Evolutionary conservation across 2,888 invertebrate species (phyloP).

Genomic region (Ernsta delagoae): DNA sequence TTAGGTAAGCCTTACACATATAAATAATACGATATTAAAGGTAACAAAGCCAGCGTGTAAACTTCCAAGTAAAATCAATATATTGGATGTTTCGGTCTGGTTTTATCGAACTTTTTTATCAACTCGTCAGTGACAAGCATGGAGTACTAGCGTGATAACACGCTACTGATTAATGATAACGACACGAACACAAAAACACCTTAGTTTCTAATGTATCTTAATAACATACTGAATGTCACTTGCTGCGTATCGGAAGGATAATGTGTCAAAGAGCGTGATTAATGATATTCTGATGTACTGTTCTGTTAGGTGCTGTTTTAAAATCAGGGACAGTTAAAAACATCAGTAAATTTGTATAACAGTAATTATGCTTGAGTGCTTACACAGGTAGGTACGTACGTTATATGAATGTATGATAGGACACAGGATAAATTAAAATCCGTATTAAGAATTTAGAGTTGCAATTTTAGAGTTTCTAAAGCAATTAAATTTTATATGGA

Average conservation of each 20-base stretch:
- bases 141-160: constrained; percentile 65
- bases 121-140: constrained; percentile 58
- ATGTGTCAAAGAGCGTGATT: not conserved
- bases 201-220: constrained; percentile 25
- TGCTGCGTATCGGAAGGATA: not conserved
- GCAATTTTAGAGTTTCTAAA: constrained; percentile 6
- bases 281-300: not conserved
- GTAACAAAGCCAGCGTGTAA: constrained; percentile 17
- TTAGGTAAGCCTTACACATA: constrained; percentile 30
- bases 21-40: constrained; percentile 1
- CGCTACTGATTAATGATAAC: constrained; percentile 72
- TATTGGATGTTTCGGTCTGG: constrained; percentile 62
- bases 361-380: too few relatives aligned
- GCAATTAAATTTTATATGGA: constrained; percentile 19
- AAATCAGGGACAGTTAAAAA: not conserved
- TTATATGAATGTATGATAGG: too few relatives aligned
- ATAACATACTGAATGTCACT: constrained; percentile 12
- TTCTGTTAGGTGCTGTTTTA: too few relatives aligned
- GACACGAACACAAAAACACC: constrained; percentile 28
- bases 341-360: too few relatives aligned
- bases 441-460: too few relatives aligned
- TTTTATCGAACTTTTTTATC: constrained; percentile 72
- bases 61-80: constrained; percentile 68
- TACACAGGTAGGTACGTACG: too few relatives aligned
- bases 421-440: too few relatives aligned